Evolutionary conservation across 1,140 invertebrate genomes (phyloP).

Genomic region (Drosophila erecta): DNA sequence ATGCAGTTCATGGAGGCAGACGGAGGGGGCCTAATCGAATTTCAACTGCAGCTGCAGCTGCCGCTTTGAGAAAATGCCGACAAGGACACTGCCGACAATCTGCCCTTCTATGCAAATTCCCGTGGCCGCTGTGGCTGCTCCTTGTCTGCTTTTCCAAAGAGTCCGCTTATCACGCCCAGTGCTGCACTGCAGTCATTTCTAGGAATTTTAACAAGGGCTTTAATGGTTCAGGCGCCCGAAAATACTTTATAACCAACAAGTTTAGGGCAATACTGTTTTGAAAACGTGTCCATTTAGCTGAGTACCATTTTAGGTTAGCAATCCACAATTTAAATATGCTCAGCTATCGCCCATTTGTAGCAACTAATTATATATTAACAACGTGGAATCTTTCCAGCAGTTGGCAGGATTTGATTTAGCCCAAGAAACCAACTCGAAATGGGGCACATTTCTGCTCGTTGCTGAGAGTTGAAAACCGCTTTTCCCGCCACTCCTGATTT

Average conservation of each 20-base stretch:
- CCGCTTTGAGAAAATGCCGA: conserved; percentile 9
- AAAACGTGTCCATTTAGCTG: too few species aligned
- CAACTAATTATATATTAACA: neutral
- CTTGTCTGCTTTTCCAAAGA: conserved; percentile 32
- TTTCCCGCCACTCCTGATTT: neutral
- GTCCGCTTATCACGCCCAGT: neutral
- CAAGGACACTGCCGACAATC: conserved; percentile 58
- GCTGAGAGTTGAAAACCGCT: conserved; percentile 8
- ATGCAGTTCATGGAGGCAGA: conserved; percentile 25
- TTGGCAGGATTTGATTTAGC: neutral
- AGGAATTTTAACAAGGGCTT: too few species aligned
- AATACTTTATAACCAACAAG: too few species aligned
- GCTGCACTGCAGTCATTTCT: neutral
- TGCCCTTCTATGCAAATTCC: conserved; percentile 66
- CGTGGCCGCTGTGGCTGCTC: conserved; percentile 51
- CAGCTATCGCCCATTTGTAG: too few species aligned
- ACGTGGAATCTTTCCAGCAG: neutral
- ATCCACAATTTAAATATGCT: too few species aligned
- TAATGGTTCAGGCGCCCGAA: too few species aligned
- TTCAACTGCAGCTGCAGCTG: conserved; percentile 41
- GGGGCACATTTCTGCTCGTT: neutral
- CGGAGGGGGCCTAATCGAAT: conserved; percentile 53
- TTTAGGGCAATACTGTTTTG: too few species aligned
- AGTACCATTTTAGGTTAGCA: too few species aligned
- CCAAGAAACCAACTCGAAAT: neutral